Base-by-base conservation (phyloP, 2,888 invertebrate species). In the Cheilosia variabilis region DNA sequence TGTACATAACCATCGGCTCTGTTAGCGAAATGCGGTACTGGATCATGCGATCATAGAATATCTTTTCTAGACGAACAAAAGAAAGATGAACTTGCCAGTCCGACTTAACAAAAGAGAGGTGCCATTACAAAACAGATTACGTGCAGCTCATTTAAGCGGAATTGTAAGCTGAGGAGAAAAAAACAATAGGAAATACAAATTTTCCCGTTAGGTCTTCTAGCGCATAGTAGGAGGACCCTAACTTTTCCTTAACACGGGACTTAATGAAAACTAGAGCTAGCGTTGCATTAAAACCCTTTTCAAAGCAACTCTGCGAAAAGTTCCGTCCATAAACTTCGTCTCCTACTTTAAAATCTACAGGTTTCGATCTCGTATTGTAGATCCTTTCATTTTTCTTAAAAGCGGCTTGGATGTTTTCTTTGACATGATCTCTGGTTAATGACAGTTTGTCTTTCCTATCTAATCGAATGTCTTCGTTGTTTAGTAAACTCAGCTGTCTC, bases 271-370 rank as follows among this genome's bases (percentile, higher is more conserved):
- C 13, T 22, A 22, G 57, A 19, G 57, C 34, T 2, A 37, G 15
- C 37, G 37, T 57, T 15, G 34, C 34, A 31, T 63, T 63, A 5
- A 47, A 31, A 34, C 19, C 9, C 10, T 50, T 34, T 19, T 13
- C 34, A 7, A 63, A 63, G 17, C 45, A 17, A 17, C 62, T 63
- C 5, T 63, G 62, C 27, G 27, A 17, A 17, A 63, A 62, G n/a
- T 24, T 47, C 1, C 47, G 45, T 5, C 62, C 1, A 3, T 47
- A 62, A 15, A 47, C 62, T 13, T 50, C 15, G 45, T 50, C 43
- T 3, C 62, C 62, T 9, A 62, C 45, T 27, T 17, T 62, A 27
- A 62, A 62, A 15, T 45, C 27, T 6, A 27, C 24, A 1, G 62
- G 45, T 9, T 45, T 62, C n/a, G 45, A n/a, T 27, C 62, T 47